phyloP scores from a whole-genome alignment of 2,113 vertebrate species.

The Vimba vimba region DNA sequence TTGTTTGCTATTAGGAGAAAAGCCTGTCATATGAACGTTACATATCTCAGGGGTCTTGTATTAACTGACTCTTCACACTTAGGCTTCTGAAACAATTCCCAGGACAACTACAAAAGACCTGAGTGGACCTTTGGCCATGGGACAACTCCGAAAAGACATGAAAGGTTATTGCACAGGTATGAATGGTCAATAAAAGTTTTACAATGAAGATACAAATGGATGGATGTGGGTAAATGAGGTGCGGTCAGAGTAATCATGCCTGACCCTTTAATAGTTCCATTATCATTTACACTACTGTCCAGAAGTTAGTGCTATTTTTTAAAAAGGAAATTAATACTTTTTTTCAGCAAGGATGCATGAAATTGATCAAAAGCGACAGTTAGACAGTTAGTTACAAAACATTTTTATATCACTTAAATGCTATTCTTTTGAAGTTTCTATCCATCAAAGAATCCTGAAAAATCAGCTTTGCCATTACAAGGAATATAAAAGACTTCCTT shows the following conservation, averaged over 20 bases:
- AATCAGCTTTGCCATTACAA: not conserved
- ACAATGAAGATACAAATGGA: constrained; percentile 32
- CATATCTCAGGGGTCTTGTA: constrained; percentile 51
- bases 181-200: constrained; percentile 13
- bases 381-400: not conserved
- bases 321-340: not conserved
- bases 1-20: constrained; percentile 43
- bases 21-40: constrained; percentile 43
- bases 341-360: not conserved
- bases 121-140: not conserved
- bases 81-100: constrained; percentile 9
- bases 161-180: constrained; percentile 31
- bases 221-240: constrained; percentile 46
- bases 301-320: not conserved
- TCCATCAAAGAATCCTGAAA: not conserved
- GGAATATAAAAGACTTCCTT: not conserved
- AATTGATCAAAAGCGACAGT: not conserved
- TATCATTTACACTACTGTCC: constrained; percentile 56
- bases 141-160: constrained; percentile 13
- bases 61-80: constrained; percentile 33
- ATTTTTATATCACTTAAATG: not conserved
- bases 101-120: constrained; percentile 10
- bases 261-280: constrained; percentile 60
- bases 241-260: constrained; percentile 16
- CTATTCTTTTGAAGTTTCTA: not conserved